These are phyloP conservation scores for Gila orcuttii DNA, from an alignment of 2,113 vertebrate genomes.

Conservation along the genomic window DNA sequence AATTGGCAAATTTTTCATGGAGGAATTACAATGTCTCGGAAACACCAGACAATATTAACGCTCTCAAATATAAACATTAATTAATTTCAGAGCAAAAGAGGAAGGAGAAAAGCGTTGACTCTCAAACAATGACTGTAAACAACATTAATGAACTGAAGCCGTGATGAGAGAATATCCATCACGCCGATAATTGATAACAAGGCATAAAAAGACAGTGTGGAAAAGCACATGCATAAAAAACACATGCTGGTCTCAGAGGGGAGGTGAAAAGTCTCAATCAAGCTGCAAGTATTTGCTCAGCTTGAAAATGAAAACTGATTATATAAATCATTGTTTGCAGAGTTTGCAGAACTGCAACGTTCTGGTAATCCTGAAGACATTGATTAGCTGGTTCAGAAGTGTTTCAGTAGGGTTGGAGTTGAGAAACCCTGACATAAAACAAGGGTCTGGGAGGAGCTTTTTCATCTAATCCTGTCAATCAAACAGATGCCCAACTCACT, in stretches of 20 bases:
- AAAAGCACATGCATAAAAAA: background rate
- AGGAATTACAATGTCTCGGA: slow-evolving; percentile 72
- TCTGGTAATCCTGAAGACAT: background rate
- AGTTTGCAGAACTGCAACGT: background rate
- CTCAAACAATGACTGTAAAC: slow-evolving; percentile 61
- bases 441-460: background rate
- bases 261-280: slow-evolving; percentile 13
- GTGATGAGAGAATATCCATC: slow-evolving; percentile 59
- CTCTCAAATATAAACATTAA: slow-evolving; percentile 74
- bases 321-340: background rate
- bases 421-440: background rate
- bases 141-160: slow-evolving; percentile 62
- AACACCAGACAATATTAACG: slow-evolving; percentile 71
- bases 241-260: slow-evolving; percentile 9
- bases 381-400: background rate
- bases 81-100: slow-evolving; percentile 69
- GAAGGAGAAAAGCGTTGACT: slow-evolving; percentile 54
- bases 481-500: background rate
- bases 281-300: background rate
- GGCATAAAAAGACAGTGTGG: slow-evolving; percentile 14
- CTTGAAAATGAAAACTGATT: background rate
- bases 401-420: background rate
- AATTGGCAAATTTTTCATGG: slow-evolving; percentile 72
- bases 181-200: slow-evolving; percentile 55
- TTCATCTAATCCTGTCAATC: slow-evolving; percentile 1